A percentile compares a stretch with the other conserved stretches of the same genome.
phyloP scores from a whole-genome alignment of 2,113 vertebrate species.

The Vicugna pacos region DNA sequence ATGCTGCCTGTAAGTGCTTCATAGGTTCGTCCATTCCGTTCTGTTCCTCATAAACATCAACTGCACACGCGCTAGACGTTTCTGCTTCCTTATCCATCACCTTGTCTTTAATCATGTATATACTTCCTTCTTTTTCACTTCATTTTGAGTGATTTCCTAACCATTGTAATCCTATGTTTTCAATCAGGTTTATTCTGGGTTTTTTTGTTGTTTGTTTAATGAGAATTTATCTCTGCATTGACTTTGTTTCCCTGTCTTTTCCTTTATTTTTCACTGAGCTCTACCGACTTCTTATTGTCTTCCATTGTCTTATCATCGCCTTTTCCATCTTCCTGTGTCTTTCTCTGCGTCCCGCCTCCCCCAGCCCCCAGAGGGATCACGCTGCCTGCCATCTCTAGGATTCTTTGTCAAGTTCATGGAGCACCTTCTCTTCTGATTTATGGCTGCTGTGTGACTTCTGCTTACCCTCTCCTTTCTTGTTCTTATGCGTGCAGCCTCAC shows the following conservation, averaged over 20 bases:
- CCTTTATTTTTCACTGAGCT: not conserved
- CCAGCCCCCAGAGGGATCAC: not conserved
- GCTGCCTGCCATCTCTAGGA: not conserved
- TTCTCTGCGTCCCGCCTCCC: not conserved
- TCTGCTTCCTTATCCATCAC: not conserved
- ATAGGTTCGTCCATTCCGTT: not conserved
- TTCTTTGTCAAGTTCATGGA: not conserved
- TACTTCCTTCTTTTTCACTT: not conserved
- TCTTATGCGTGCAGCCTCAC: not conserved
- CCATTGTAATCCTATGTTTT: not conserved
- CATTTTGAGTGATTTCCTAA: not conserved
- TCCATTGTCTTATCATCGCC: not conserved
- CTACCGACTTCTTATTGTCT: not conserved
- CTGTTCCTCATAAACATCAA: not conserved
- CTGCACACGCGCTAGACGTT: not conserved
- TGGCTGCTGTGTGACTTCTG: not conserved
- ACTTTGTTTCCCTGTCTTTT: not conserved
- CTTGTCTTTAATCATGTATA: conserved; percentile 25
- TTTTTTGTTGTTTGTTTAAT: not conserved
- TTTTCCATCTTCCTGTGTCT: not conserved
- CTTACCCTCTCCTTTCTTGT: not conserved
- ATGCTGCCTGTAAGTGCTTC: not conserved
- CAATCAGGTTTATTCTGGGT: not conserved
- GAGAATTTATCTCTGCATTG: not conserved
- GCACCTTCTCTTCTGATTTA: not conserved